Conservation (phyloP, 2,888 invertebrate genomes). For the Rhagium mordax region DNA sequence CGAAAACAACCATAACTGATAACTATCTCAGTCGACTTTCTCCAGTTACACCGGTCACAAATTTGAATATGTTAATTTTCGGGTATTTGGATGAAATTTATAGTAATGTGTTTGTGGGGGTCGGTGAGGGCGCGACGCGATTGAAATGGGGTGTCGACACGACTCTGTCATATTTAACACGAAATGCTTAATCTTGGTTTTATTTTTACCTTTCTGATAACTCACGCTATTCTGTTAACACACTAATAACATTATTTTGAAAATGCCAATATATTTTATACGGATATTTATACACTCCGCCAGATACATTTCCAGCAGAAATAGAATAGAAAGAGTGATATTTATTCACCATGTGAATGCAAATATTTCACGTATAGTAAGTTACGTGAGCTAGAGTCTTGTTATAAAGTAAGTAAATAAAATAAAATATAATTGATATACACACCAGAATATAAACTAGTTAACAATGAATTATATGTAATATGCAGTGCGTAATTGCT, state of each 20-base stretch:
- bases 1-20: conserved; percentile 65
- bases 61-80: conserved; percentile 67
- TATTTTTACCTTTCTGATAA: conserved; percentile 23
- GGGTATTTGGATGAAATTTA: conserved; percentile 62
- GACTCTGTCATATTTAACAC: conserved; percentile 63
- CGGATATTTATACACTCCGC: background rate
- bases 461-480: no score
- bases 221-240: conserved; percentile 17
- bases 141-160: conserved; percentile 69
- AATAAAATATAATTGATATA: no score
- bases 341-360: no score
- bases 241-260: background rate
- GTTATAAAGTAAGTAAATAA: no score
- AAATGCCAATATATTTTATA: background rate
- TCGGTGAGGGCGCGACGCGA: conserved; percentile 64
- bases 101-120: conserved; percentile 65
- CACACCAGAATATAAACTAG: no score
- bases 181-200: conserved; percentile 50
- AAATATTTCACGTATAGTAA: no score
- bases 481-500: no score
- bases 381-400: no score
- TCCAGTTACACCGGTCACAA: conserved; percentile 56
- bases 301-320: no score
- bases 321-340: no score
- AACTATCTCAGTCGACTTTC: conserved; percentile 63